phyloP scores from a whole-genome alignment of 2,113 vertebrate genomes.

The Heterotilapia buettikoferi region DNA sequence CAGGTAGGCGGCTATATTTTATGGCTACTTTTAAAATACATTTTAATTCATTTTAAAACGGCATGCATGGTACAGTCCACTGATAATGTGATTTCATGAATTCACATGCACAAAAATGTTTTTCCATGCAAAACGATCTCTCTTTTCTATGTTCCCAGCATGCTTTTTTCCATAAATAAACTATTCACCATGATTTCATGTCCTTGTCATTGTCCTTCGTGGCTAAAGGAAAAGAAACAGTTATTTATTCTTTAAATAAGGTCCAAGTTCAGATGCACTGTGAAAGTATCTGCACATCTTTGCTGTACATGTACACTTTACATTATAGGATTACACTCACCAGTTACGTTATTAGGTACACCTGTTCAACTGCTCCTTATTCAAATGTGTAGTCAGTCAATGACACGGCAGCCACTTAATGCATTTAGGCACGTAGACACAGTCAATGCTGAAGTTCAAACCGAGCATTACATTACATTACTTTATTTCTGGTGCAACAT shows the following conservation, averaged over 20 bases:
- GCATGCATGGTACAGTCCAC: neutral
- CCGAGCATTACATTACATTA: neutral
- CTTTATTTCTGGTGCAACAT: neutral
- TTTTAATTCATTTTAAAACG: neutral
- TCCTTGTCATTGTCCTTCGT: conserved; percentile 34
- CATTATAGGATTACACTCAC: neutral
- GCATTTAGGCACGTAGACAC: rapidly evolving
- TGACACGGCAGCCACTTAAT: neutral
- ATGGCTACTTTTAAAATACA: neutral
- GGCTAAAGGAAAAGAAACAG: conserved; percentile 40
- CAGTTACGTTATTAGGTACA: neutral
- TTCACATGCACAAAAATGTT: conserved; percentile 26
- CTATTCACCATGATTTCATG: conserved; percentile 52
- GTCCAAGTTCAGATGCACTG: neutral
- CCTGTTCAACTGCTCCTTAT: neutral
- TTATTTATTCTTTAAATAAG: conserved; percentile 19
- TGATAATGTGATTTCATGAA: neutral
- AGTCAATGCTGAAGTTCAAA: neutral
- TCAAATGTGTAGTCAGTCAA: neutral
- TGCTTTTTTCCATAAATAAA: conserved; percentile 33
- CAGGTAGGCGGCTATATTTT: neutral
- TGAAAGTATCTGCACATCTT: neutral
- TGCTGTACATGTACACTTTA: neutral
- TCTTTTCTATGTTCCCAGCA: conserved; percentile 11
- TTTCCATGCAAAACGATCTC: conserved; percentile 30